Conservation (phyloP, 2,797 vertebrate species). For the Bryconaethiops microstoma region DNA sequence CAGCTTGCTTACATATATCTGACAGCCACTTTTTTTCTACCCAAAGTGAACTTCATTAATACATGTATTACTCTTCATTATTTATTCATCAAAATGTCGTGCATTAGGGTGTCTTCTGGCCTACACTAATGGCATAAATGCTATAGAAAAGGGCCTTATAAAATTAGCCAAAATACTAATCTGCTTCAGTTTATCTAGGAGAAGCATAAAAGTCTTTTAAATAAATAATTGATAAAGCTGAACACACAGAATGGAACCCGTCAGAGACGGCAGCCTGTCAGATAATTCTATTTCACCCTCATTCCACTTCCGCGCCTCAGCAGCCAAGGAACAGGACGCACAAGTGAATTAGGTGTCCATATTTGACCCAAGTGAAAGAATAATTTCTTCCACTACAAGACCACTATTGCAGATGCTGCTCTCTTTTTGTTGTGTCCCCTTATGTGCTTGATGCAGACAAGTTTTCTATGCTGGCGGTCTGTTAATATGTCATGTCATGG, state of each 20-base stretch:
- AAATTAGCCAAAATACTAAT: background rate
- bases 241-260: slow-evolving; percentile 32
- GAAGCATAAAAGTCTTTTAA: slow-evolving; percentile 35
- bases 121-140: background rate
- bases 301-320: slow-evolving; percentile 28
- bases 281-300: slow-evolving; percentile 50
- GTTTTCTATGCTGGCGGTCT: background rate
- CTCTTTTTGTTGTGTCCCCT: background rate
- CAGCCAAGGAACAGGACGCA: slow-evolving; percentile 18
- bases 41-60: slow-evolving; percentile 34
- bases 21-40: slow-evolving; percentile 10
- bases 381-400: slow-evolving; percentile 23
- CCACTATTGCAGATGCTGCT: slow-evolving; percentile 10
- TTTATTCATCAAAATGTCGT: slow-evolving; percentile 37
- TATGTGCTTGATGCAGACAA: background rate
- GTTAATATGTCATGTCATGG: background rate
- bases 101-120: slow-evolving; percentile 10
- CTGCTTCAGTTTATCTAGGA: slow-evolving; percentile 8
- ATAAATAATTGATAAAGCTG: slow-evolving; percentile 54
- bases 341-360: slow-evolving; percentile 23
- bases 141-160: background rate
- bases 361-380: slow-evolving; percentile 42
- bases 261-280: slow-evolving; percentile 43
- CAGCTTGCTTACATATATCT: slow-evolving; percentile 28
- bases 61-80: slow-evolving; percentile 31